These are phyloP conservation scores for Shargacucullia verbasci DNA, from an alignment of 2,888 invertebrate genomes.

Conservation along the genomic window DNA sequence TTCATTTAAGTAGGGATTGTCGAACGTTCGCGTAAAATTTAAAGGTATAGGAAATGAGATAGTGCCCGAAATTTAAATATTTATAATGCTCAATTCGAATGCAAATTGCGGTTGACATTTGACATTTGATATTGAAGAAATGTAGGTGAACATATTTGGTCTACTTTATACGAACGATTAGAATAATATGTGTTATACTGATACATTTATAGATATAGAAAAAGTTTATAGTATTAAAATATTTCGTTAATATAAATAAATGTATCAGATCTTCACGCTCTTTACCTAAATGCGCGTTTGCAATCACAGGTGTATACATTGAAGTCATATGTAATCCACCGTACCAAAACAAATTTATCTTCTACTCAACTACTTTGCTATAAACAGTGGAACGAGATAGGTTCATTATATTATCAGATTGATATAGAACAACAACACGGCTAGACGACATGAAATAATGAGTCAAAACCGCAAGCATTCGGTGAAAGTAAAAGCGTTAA, in stretches of 20 bases:
- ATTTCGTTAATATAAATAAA: slow-evolving; percentile 2
- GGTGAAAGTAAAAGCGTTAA: slow-evolving; percentile 83
- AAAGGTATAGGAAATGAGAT: slow-evolving; percentile 20
- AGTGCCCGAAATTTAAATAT: slow-evolving; percentile 2
- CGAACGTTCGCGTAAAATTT: slow-evolving; percentile 7
- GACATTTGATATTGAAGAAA: slow-evolving; percentile 35
- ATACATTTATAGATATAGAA: neutral
- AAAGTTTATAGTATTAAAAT: neutral
- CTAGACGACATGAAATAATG: slow-evolving; percentile 54
- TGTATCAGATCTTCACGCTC: slow-evolving; percentile 7
- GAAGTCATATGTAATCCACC: slow-evolving; percentile 13
- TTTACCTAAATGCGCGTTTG: neutral
- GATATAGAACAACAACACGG: slow-evolving; percentile 10
- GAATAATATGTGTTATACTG: neutral
- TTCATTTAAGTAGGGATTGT: too few species aligned
- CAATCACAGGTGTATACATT: neutral
- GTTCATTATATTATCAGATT: slow-evolving; percentile 31
- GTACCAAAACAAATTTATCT: slow-evolving; percentile 19
- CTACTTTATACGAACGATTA: slow-evolving; percentile 16
- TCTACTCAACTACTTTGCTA: slow-evolving; percentile 33
- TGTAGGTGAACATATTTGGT: slow-evolving; percentile 13
- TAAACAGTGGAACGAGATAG: slow-evolving; percentile 17
- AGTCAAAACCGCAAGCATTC: slow-evolving; percentile 62
- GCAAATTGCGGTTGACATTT: slow-evolving; percentile 23
- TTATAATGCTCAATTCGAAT: slow-evolving; percentile 13